Percentiles rank a stretch among this genome's conserved stretches.
Evolutionary conservation across 2,113 vertebrate species (phyloP).

Genomic region (Centrocercus urophasianus): DNA sequence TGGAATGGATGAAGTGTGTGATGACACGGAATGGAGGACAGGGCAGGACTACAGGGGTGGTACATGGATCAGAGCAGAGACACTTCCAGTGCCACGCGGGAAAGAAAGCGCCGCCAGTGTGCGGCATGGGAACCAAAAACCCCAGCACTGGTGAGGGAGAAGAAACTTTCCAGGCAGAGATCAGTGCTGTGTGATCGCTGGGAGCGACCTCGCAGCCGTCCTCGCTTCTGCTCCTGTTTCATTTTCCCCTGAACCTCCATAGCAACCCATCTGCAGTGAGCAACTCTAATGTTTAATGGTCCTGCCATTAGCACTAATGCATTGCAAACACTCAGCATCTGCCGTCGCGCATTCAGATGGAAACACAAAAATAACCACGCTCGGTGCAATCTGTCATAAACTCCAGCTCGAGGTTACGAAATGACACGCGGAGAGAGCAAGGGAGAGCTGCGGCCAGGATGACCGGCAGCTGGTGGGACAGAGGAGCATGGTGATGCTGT

Average conservation of each 20-base stretch:
- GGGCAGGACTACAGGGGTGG: not conserved
- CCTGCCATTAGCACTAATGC: conserved; percentile 92
- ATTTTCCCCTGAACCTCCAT: conserved; percentile 79
- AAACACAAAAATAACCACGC: conserved; percentile 73
- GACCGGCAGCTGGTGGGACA: not conserved
- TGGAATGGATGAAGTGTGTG: not conserved
- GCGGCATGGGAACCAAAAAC: not conserved
- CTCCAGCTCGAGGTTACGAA: conserved; percentile 1
- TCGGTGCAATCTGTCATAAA: conserved; percentile 40
- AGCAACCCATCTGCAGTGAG: conserved; percentile 86
- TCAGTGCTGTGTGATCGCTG: conserved; percentile 76
- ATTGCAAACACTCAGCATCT: conserved; percentile 89
- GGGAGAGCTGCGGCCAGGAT: conserved; percentile 40
- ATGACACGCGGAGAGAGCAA: not conserved
- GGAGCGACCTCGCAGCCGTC: conserved; percentile 85
- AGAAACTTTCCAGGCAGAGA: not conserved
- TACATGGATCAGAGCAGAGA: not conserved
- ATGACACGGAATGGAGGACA: not conserved
- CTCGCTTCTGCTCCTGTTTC: conserved; percentile 58
- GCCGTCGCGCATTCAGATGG: conserved; percentile 81
- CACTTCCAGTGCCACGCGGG: too few species aligned
- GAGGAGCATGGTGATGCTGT: not conserved
- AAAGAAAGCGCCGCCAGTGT: fast-evolving
- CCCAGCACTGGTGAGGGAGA: not conserved
- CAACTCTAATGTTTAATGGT: conserved; percentile 85